Evolutionary conservation across 2,113 vertebrate species (phyloP), one percentile per base, ranked within the genome.

Genomic region (Telmatochromis sp.): DNA sequence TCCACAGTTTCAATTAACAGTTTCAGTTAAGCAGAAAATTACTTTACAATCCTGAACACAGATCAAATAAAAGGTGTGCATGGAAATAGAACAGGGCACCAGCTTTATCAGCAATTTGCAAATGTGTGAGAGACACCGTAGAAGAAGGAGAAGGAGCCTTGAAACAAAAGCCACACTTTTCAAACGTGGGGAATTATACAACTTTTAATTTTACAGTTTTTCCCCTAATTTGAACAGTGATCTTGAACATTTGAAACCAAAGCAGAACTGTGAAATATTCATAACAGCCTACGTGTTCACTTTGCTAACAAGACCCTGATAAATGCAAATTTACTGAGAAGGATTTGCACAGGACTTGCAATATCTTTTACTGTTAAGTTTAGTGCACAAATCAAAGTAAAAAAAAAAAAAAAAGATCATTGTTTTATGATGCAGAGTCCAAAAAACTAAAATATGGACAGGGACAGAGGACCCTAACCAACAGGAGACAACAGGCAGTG

Each of bases 11-110:
- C 86, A 91, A 94, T 95, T 94, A 93, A 81, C 60, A 73, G 85
- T 94, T 94, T 92, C 91, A 94, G 84, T 85, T 82, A 86, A 93
- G 92, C 93, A 94, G 91, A 94, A 95, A 94, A 94, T 94, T 81
- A 80, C 86, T 81, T 87, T 85, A 90, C 58, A 86, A 26, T 31
- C 28, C 73, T 3, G 51, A 87, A 86, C 82, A 85, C 42, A 75
- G 23, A 80, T 45, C 75, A 73, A 86, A 86, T 82, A 15, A 87
- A 89, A 89, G 45, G 54, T 71, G 54, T 80, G 55, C 86, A 85
- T 68, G 71, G 81, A 60, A 73, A 93, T 78, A 82, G 53, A 90
- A 80, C 71, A 91, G 58, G 60, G 55, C 68, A 45, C 19, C 47
- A 35, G 47, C 13, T 50, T 82, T 88, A 83, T 90, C 83, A 88